phyloP scores from a whole-genome alignment of 1,140 invertebrate genomes.

The Akabosia matsudoensis region DNA sequence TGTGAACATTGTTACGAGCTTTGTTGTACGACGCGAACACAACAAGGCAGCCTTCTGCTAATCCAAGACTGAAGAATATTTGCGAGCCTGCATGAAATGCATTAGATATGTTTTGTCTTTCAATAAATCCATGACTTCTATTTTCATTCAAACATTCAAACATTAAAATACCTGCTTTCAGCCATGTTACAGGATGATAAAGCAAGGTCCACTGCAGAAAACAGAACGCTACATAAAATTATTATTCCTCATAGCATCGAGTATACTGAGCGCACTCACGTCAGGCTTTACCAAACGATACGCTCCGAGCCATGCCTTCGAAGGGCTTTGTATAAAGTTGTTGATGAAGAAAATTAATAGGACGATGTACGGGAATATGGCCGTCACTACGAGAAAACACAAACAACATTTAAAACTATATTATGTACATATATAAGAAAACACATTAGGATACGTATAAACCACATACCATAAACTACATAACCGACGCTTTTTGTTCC shows the following conservation, averaged over 20 bases:
- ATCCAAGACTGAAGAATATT: slow-evolving; percentile 57
- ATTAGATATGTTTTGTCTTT: too few relatives aligned
- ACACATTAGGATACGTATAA: too few relatives aligned
- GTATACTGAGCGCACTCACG: too few relatives aligned
- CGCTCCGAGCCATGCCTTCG: neutral
- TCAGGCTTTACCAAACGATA: neutral
- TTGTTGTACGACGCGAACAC: slow-evolving; percentile 53
- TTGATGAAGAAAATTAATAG: slow-evolving; percentile 89
- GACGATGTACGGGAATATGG: slow-evolving; percentile 91
- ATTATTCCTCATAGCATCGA: too few relatives aligned
- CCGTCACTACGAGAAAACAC: too few relatives aligned
- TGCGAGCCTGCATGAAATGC: too few relatives aligned
- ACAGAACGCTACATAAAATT: too few relatives aligned
- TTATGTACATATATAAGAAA: too few relatives aligned
- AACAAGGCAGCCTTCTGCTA: slow-evolving; percentile 55
- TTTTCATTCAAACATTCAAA: too few relatives aligned
- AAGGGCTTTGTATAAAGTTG: neutral
- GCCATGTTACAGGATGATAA: slow-evolving; percentile 52
- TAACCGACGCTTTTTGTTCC: slow-evolving; percentile 95
- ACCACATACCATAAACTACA: slow-evolving; percentile 85
- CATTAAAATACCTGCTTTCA: slow-evolving; percentile 55
- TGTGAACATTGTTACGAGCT: slow-evolving; percentile 51
- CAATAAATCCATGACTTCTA: too few relatives aligned
- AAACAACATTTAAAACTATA: too few relatives aligned
- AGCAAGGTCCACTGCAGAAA: slow-evolving; percentile 42